These are phyloP conservation scores for Drosophila prostipennis DNA, from an alignment of 2,888 invertebrate species.

Conservation along the genomic window DNA sequence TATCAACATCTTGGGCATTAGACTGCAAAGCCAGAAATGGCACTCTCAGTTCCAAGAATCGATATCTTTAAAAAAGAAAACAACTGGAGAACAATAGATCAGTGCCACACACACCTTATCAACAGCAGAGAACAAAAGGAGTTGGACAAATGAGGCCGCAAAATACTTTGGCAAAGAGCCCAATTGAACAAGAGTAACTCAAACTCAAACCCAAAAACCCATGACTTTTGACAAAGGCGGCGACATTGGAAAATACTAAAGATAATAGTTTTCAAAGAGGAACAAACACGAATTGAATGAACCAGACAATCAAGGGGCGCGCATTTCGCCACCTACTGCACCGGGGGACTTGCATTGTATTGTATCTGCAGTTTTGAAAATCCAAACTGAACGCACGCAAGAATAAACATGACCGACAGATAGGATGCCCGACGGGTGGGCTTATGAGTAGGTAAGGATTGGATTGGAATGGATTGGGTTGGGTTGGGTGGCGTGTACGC, in stretches of 20 bases:
- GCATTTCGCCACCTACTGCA: conserved; percentile 65
- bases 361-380: conserved; percentile 3
- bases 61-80: conserved; percentile 2
- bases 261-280: conserved; percentile 53
- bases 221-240: conserved; percentile 31
- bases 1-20: conserved; percentile 42
- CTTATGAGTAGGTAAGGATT: conserved; percentile 9
- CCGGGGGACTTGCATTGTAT: conserved; percentile 13
- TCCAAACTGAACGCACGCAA: conserved; percentile 45
- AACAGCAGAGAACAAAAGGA: conserved; percentile 13
- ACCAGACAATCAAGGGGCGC: conserved; percentile 14
- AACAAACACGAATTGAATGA: conserved; percentile 71
- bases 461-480: background rate
- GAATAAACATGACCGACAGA: conserved; percentile 61
- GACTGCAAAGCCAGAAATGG: conserved; percentile 9
- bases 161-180: conserved; percentile 24
- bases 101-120: conserved; percentile 28
- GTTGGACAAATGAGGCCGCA: conserved; percentile 54
- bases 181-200: conserved; percentile 62
- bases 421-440: conserved; percentile 52
- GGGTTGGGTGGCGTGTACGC: conserved; percentile 4
- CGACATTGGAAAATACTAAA: conserved; percentile 36
- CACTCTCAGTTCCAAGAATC: conserved; percentile 50
- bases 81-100: conserved; percentile 9
- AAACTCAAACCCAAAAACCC: conserved; percentile 10